Evolutionary conservation across 2,113 vertebrate species (phyloP), one percentile per base, ranked within the genome.

Genomic region (Cebidichthys violaceus): DNA sequence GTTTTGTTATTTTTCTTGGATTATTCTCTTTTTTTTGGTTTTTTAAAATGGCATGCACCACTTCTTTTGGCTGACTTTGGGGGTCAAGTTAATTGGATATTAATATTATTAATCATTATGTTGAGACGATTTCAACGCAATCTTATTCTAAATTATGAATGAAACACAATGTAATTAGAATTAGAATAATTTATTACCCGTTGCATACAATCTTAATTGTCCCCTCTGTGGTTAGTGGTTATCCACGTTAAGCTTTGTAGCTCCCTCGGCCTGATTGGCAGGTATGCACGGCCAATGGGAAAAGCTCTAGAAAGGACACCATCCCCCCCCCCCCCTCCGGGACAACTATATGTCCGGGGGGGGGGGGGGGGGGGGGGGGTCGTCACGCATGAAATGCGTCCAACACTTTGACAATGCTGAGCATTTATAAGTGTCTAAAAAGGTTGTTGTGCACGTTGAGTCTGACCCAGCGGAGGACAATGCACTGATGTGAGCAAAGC

Each of bases 381-480:
- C 68, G 0, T 79, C 4, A 43, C 84, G 93, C 94, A 95, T 95
- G 10, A 92, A 93, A 95, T 94, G 94, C 93, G 54, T 84, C 88
- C 86, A 92, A 94, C 94, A 95, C 94, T 94, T 90, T 84, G 67
- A 78, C 86, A 89, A 94, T 94, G 94, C 94, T 7, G 78, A 94
- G 94, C 93, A 91, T 95, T 92, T 20, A 1, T 6, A 89, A 92
- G 94, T 96, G 94, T 95, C 92, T 95, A 95, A 93, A 47, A 85
- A 86, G 77, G 77, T 80, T 41, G 61, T 29, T 9, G 14, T 17
- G 27, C 14, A 24, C 13, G 47, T 77, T 10, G 24, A 78, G 77
- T 79, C 54, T 70, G 82, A 90, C 82, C 83, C 45, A 71, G 84
- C 73, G 75, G 78, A 82, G 83, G 86, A 87, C 81, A 80, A 83